phyloP scores from a whole-genome alignment of 1,140 invertebrate species.

The Aphis craccivora region DNA sequence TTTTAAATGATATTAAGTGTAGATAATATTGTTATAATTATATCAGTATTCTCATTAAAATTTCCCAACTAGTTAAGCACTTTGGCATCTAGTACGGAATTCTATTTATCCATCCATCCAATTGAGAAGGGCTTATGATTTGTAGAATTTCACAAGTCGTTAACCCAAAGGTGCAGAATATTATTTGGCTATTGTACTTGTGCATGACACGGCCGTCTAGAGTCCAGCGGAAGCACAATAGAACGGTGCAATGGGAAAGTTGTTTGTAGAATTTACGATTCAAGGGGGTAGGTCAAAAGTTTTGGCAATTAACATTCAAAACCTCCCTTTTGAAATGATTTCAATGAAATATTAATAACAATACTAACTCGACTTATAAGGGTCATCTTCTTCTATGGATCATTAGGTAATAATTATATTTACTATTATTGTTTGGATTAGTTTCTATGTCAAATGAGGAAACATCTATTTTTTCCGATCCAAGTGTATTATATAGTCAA shows the following conservation, averaged over 20 bases:
- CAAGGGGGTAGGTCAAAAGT: conserved; percentile 12
- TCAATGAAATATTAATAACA: conserved; percentile 47
- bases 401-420: conserved; percentile 43
- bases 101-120: conserved; percentile 4
- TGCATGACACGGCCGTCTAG: conserved; percentile 12
- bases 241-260: conserved; percentile 22
- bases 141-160: conserved; percentile 38
- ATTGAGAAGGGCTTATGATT: neutral
- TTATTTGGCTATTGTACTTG: conserved; percentile 43
- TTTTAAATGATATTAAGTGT: neutral
- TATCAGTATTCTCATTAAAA: neutral
- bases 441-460: neutral
- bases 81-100: neutral
- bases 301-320: conserved; percentile 50
- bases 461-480: neutral
- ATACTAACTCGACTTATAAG: conserved; percentile 18
- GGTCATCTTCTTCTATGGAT: neutral
- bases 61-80: neutral
- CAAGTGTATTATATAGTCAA: neutral
- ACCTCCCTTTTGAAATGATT: conserved; percentile 33
- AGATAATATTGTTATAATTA: neutral
- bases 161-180: conserved; percentile 3
- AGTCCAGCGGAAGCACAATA: conserved; percentile 12
- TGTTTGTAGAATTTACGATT: conserved; percentile 43
- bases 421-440: neutral